Evolutionary conservation across 2,888 invertebrate species (phyloP), one percentile per base, ranked within the genome.

Genomic region (Cotesia congregata): DNA sequence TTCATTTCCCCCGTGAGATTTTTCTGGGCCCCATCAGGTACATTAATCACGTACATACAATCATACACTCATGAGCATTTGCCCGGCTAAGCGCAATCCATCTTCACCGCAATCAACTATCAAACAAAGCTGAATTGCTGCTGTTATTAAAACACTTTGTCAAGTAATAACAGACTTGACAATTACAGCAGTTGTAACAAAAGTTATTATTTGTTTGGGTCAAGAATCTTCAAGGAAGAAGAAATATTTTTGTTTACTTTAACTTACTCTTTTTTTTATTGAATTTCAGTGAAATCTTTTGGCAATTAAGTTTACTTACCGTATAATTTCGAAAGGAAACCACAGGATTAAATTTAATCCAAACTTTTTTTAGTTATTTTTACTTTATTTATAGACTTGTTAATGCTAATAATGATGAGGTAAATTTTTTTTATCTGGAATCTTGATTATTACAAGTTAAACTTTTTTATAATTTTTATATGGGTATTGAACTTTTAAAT

Each of bases 281-380:
- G 3, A 50, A 50, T 30, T 70, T 62, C 60, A 67, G 76, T 76
- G 76, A 76, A 76, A 76, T 72, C 72, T 72, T 76, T 76, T 67
- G 76, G 75, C n/a, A 76, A 76, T 76, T 76, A 76, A 41, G 59
- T 67, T 76, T 72, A 72, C 71, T 76, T 61, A 67, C 67, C 67
- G 71, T 50, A 61, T 65, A 72, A 72, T 76, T 76, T 76, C 76
- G 76, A 76, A 76, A 76, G 76, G 72, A 76, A 72, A 67, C 71
- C 72, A 76, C 71, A 30, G 30, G n/a, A 30, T 59, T 9, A 30
- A 30, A 30, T 30, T 30, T 30, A 30, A 30, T 30, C 30, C 30
- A 30, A 30, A 30, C 30, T 30, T 30, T 30, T 20, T 30, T 30
- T 30, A 30, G 30, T 30, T 4, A 3, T 30, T 30, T 30, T 30